Conservation (phyloP, 2,797 vertebrate species). For the Coregonus sp. region DNA sequence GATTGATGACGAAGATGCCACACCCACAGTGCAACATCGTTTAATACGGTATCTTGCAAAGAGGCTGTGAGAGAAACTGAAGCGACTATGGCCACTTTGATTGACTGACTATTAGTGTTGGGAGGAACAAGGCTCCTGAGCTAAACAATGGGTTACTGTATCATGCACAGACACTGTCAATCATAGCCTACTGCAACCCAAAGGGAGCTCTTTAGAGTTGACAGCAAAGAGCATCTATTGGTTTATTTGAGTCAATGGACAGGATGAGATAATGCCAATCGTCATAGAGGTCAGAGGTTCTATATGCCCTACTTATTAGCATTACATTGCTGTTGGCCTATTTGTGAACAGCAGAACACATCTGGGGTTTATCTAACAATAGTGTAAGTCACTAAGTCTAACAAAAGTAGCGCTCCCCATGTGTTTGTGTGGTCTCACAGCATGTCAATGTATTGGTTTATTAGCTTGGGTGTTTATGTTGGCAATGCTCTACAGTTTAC, state of each 20-base stretch:
- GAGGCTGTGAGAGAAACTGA: not conserved
- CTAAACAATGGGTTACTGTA: not conserved
- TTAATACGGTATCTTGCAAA: not conserved
- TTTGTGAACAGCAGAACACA: not conserved
- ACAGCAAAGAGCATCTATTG: not conserved
- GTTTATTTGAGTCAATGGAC: not conserved
- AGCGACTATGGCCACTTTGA: not conserved
- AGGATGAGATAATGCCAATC: not conserved
- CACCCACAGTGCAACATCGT: not conserved
- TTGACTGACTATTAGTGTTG: not conserved
- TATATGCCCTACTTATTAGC: not conserved
- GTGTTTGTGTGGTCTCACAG: not conserved
- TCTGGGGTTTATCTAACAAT: not conserved
- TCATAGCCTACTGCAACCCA: not conserved
- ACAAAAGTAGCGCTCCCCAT: not conserved
- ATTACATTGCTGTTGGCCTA: not conserved
- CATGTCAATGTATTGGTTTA: not conserved
- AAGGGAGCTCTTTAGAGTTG: not conserved
- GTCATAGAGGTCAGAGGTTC: not conserved
- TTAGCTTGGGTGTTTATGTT: constrained; percentile 4
- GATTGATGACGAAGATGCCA: not conserved
- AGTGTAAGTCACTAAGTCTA: not conserved
- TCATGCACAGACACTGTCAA: not conserved
- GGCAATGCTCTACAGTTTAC: not conserved
- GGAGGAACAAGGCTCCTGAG: not conserved